Evolutionary conservation across 2,113 vertebrate genomes (phyloP), one percentile per base, ranked within the genome.

Genomic region (Siniperca knerii): DNA sequence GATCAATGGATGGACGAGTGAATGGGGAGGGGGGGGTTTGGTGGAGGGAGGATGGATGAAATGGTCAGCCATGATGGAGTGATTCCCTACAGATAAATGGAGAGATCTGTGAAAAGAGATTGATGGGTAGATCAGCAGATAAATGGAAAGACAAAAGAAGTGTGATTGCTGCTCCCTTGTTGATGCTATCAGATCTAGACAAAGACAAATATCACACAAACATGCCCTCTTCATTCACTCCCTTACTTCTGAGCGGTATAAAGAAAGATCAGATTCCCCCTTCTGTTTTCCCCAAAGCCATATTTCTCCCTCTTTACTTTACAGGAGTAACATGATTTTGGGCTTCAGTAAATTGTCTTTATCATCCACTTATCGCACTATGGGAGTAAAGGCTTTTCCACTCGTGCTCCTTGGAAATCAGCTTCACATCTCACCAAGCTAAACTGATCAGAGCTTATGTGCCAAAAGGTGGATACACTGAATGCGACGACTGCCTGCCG

Each of bases 311-410:
- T 62, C 76, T 81, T 85, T 75, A 78, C 57, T 64, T 81, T 57
- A 75, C 62, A 15, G 74, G 15, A 35, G 20, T 62, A 75, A 69
- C 23, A 0, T 20, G 55, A 84, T 80, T 82, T 84, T 12, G 44
- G 48, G 62, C 77, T 77, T 65, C 12, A 46, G 64, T 62, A 78
- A 87, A 87, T 62, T 48, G 50, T 73, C 82, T 80, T 87, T 75
- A 88, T 88, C 69, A 73, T 77, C 77, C 77, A 82, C 75, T 88
- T 87, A 88, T 89, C 61, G 37, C 77, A 65, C 70, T 21, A 48
- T 6, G 40, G 46, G 57, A 89, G 72, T 66, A 70, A 77, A 81
- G 66, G 57, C 62, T 60, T 80, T 69, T 29, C 37, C 69, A 33
- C 61, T 46, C 16, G 33, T 29, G 62, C 75, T 50, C 73, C 72